Base-by-base conservation (phyloP, 2,113 vertebrate species). In the Tychaedon coryphoeus region DNA sequence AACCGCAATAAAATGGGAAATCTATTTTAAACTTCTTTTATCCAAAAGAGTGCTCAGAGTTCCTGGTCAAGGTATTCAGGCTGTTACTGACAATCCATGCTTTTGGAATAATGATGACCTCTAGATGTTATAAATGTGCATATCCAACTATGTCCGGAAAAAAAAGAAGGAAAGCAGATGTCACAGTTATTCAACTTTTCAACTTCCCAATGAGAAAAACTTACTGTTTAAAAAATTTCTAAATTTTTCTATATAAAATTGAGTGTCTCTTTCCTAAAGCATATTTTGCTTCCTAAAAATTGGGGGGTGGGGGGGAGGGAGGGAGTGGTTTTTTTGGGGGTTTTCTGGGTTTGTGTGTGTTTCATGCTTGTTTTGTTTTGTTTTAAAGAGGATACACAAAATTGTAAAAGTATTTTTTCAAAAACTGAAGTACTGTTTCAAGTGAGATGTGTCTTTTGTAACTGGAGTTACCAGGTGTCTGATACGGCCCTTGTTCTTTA, bases 291-390 rank as follows among this genome's bases (percentile, higher is more conserved):
- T 74, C 34, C 16, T 57, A 69, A 57, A 28, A 38, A 67, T 7
- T 34, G 12, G 54, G 22, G 5, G 3, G 16, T 5, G 10, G 8
- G 13, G 4, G 3, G 9, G 10, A 11, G 10, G 6, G 7, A 5
- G 48, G 8, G 4, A 25, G 6, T 3, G 13, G 1, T 15, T 45
- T 66, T 53, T 54, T 11, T 73, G 48, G 0, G 18, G 12, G 4
- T 42, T 57, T 36, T 67, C 36, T 8, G 8, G 19, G 36, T 23
- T 51, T 43, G 12, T 33, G 10, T 25, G 15, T 36, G 14, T 12
- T 29, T 34, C 19, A 15, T 14, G 19, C 13, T 64, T 31, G 0
- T 5, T 67, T 24, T 72, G 29, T 7, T 54, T 66, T 72, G 25
- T 18, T 38, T 66, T 14, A 60, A 57, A 66, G 14, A 48, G 5